A percentile compares a stretch with the other conserved stretches of the same genome.
Evolutionary conservation across 2,888 invertebrate genomes (phyloP).

Genomic region (Auanema freiburgensis): DNA sequence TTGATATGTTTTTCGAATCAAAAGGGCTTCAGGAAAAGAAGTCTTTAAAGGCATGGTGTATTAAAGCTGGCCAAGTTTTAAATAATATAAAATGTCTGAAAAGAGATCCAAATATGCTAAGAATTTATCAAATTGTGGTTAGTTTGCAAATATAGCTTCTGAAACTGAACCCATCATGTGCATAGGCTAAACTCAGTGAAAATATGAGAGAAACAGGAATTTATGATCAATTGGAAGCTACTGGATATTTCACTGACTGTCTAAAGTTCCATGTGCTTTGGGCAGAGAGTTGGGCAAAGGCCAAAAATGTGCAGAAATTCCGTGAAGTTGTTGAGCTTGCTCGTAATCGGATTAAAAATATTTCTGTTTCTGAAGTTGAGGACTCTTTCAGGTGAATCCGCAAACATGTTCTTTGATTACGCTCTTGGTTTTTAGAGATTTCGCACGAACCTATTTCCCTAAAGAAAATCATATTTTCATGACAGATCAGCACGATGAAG

Average conservation of each 20-base stretch:
- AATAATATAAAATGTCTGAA: neutral
- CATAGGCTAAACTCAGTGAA: slow-evolving; percentile 38
- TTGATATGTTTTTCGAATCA: neutral
- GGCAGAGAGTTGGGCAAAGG: slow-evolving; percentile 34
- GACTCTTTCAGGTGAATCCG: slow-evolving; percentile 6
- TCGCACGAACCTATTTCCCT: neutral
- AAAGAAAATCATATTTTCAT: neutral
- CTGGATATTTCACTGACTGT: slow-evolving; percentile 31
- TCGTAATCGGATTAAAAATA: slow-evolving; percentile 5
- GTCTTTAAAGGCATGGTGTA: neutral
- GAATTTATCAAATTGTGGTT: slow-evolving; percentile 12
- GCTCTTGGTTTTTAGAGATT: neutral
- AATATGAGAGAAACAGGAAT: slow-evolving; percentile 35
- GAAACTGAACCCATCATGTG: neutral
- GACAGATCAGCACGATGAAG: neutral
- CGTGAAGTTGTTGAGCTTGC: slow-evolving; percentile 21
- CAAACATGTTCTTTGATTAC: neutral
- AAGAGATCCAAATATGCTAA: slow-evolving; percentile 5
- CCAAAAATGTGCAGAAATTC: slow-evolving; percentile 12
- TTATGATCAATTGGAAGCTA: slow-evolving; percentile 33
- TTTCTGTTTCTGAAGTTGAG: neutral
- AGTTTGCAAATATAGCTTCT: neutral
- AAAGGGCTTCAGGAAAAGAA: slow-evolving; percentile 1
- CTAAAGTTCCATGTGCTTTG: slow-evolving; percentile 38
- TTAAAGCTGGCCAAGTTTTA: neutral